phyloP scores from a whole-genome alignment of 1,140 invertebrate species.

The Drosophila orena region DNA sequence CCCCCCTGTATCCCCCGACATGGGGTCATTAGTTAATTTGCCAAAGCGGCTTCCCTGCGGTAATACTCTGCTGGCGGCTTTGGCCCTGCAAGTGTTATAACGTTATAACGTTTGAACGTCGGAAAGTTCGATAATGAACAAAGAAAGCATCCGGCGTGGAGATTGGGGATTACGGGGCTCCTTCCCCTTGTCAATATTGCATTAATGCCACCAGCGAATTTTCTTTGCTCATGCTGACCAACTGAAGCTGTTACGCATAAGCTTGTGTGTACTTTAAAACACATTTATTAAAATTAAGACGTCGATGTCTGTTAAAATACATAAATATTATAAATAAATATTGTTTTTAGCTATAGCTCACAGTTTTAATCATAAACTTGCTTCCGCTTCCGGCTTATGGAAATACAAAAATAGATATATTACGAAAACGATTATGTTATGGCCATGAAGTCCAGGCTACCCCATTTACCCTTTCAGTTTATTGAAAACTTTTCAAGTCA shows the following conservation, averaged over 20 bases:
- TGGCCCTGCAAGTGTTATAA: conserved; percentile 21
- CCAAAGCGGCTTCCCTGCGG: conserved; percentile 57
- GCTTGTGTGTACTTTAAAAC: no score
- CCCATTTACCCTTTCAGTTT: neutral
- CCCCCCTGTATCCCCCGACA: conserved; percentile 37
- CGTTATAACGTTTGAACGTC: conserved; percentile 9
- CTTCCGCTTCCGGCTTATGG: no score
- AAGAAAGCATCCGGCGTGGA: conserved; percentile 9
- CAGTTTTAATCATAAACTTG: no score
- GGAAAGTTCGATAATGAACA: conserved; percentile 33
- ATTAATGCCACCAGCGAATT: neutral
- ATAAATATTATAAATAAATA: no score
- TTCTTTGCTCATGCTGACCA: neutral
- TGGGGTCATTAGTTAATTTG: conserved; percentile 82
- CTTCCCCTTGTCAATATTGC: neutral
- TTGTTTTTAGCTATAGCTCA: no score
- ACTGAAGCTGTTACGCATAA: no score
- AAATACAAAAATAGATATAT: no score
- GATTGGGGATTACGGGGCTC: neutral
- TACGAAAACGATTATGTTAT: neutral
- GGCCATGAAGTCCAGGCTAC: neutral
- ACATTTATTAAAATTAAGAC: no score
- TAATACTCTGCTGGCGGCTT: conserved; percentile 41
- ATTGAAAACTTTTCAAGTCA: neutral
- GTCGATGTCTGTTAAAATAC: no score